Conservation (phyloP, 2,797 vertebrate species). For the Rhadinocentrus ornatus region DNA sequence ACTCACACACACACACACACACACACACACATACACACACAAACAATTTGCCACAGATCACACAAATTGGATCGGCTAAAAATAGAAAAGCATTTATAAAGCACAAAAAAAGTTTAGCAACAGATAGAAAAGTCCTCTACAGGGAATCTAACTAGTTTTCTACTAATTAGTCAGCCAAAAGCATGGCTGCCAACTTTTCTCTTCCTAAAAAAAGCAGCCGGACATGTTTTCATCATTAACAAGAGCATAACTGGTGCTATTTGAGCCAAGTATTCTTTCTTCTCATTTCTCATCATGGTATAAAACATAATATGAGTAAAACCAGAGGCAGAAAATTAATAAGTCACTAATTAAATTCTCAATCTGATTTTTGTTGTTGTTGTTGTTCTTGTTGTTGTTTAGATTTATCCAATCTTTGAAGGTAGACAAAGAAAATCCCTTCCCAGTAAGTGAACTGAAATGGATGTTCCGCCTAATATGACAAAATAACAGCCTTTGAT, state of each 20-base stretch:
- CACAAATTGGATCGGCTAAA: constrained; percentile 14
- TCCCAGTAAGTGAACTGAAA: not conserved
- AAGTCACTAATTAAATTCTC: constrained; percentile 39
- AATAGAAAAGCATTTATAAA: constrained; percentile 66
- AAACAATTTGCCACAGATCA: constrained; percentile 29
- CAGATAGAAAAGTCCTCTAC: constrained; percentile 49
- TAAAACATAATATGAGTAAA: constrained; percentile 43
- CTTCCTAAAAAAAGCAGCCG: constrained; percentile 67
- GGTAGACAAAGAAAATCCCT: not conserved
- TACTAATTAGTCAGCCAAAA: constrained; percentile 60
- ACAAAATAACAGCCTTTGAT: not conserved
- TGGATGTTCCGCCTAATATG: not conserved
- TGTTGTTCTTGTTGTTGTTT: too few relatives aligned
- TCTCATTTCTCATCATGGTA: constrained; percentile 42
- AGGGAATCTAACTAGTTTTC: constrained; percentile 59
- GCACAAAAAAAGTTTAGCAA: constrained; percentile 61
- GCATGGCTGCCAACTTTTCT: constrained; percentile 52
- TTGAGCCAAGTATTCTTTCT: constrained; percentile 40
- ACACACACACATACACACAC: not conserved
- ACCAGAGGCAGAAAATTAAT: constrained; percentile 52
- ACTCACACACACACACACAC: not conserved
- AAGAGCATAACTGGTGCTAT: constrained; percentile 52
- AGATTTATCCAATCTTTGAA: not conserved
- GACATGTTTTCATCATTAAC: constrained; percentile 64
- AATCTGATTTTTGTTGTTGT: not conserved